phyloP scores from a whole-genome alignment of 2,113 vertebrate genomes.

The Phocoena sinus region DNA sequence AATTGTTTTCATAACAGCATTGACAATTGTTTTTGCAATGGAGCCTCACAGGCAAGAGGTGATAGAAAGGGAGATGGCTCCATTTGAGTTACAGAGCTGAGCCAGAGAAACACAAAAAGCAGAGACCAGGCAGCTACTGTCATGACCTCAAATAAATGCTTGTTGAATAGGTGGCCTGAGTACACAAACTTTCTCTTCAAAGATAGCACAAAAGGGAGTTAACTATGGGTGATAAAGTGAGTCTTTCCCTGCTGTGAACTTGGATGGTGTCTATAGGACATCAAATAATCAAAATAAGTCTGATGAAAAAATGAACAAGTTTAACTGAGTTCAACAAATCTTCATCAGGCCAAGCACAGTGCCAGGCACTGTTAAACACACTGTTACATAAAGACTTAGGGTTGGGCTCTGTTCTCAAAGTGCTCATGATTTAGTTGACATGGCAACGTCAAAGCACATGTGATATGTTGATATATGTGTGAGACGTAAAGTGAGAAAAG shows the following conservation, averaged over 20 bases:
- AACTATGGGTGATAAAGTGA: neutral
- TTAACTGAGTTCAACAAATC: neutral
- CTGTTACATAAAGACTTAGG: neutral
- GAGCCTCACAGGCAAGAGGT: neutral
- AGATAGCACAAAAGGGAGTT: neutral
- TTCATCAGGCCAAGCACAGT: neutral
- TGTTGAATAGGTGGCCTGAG: neutral
- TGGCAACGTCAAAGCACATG: neutral
- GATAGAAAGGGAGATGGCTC: neutral
- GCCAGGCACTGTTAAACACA: neutral
- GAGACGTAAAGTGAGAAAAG: neutral
- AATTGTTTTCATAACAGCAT: neutral
- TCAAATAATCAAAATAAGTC: neutral
- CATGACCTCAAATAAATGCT: neutral
- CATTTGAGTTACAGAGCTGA: neutral
- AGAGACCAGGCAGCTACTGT: neutral
- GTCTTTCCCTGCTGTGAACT: neutral
- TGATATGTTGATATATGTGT: neutral
- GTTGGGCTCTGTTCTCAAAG: neutral
- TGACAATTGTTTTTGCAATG: neutral
- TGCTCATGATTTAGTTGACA: neutral
- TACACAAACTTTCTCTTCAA: neutral
- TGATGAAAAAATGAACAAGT: neutral
- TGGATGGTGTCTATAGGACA: neutral
- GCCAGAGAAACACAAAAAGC: neutral